A percentile compares a stretch with the other conserved stretches of the same genome.
Evolutionary conservation across 2,888 invertebrate genomes (phyloP).

Genomic region (Apamea anceps): DNA sequence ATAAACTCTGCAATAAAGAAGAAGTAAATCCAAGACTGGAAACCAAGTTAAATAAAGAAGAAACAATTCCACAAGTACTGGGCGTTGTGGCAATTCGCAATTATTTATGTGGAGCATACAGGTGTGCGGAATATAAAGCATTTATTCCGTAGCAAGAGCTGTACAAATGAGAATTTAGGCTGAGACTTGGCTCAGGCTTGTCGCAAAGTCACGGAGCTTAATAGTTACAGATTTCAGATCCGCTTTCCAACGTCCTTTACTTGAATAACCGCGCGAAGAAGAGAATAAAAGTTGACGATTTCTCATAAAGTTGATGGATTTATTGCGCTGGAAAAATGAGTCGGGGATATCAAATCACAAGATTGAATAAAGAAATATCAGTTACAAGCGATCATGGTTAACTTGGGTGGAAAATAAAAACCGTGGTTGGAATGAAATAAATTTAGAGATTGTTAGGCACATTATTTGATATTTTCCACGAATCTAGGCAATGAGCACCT

Average conservation of each 20-base stretch:
- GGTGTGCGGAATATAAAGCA: slow-evolving; percentile 69
- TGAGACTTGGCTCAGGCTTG: slow-evolving; percentile 65
- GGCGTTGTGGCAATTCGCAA: slow-evolving; percentile 60
- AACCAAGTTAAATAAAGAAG: slow-evolving; percentile 45
- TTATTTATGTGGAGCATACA: slow-evolving; percentile 70
- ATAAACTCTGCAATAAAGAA: slow-evolving; percentile 36
- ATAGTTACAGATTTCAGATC: slow-evolving; percentile 51
- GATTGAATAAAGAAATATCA: slow-evolving; percentile 42
- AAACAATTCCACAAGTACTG: slow-evolving; percentile 59
- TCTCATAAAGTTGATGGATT: slow-evolving; percentile 33
- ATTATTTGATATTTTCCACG: slow-evolving; percentile 19
- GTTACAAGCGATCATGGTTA: slow-evolving; percentile 29
- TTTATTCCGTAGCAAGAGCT: slow-evolving; percentile 61
- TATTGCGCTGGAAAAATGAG: slow-evolving; percentile 42
- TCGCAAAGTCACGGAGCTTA: slow-evolving; percentile 47
- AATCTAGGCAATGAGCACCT: neutral
- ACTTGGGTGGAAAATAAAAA: slow-evolving; percentile 32
- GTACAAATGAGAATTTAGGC: slow-evolving; percentile 66
- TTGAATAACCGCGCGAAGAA: slow-evolving; percentile 11
- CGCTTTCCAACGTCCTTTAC: slow-evolving; percentile 25
- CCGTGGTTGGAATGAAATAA: slow-evolving; percentile 21
- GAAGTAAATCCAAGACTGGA: slow-evolving; percentile 35
- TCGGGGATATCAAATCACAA: slow-evolving; percentile 35
- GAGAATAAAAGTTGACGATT: slow-evolving; percentile 38
- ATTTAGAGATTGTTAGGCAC: slow-evolving; percentile 11